Evolutionary conservation across 2,888 invertebrate species (phyloP).

Genomic region (Callinectes sapidus): DNA sequence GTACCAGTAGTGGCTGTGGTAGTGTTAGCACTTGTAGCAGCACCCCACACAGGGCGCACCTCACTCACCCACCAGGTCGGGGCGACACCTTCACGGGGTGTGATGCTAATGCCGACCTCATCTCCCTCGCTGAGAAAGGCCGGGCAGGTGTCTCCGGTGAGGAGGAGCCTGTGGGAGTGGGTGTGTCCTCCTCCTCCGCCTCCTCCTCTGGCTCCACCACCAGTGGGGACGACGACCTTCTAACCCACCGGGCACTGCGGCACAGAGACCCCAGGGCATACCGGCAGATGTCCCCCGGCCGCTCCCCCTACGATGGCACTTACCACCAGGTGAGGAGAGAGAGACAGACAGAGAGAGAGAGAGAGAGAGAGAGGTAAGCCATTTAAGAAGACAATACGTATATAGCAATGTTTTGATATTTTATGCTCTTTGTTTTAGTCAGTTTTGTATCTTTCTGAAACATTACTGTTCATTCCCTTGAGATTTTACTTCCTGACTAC

Average conservation of each 20-base stretch:
- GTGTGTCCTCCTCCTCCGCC: constrained; percentile 77
- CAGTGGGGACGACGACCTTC: constrained; percentile 78
- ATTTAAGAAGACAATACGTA: neutral
- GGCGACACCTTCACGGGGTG: constrained; percentile 35
- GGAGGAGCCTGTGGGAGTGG: constrained; percentile 79
- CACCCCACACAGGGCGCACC: constrained; percentile 41
- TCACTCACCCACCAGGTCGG: constrained; percentile 38
- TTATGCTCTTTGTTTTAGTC: neutral
- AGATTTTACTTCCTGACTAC: neutral
- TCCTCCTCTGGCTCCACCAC: constrained; percentile 80
- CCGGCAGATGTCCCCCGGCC: constrained; percentile 67
- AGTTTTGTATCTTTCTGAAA: neutral
- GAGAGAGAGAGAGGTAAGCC: neutral
- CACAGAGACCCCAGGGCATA: constrained; percentile 73
- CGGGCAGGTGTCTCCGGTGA: constrained; percentile 58
- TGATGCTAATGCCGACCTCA: constrained; percentile 65
- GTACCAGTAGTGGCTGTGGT: constrained; percentile 5
- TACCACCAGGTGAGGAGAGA: constrained; percentile 61
- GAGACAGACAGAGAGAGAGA: neutral
- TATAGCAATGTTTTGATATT: neutral
- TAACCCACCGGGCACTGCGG: constrained; percentile 71
- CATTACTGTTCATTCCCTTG: neutral
- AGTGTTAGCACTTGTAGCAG: constrained; percentile 27
- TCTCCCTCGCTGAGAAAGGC: constrained; percentile 69
- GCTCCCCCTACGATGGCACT: constrained; percentile 63